Evolutionary conservation across 2,888 invertebrate species (phyloP), one percentile per base, ranked within the genome.

Genomic region (Oscheius sp.): DNA sequence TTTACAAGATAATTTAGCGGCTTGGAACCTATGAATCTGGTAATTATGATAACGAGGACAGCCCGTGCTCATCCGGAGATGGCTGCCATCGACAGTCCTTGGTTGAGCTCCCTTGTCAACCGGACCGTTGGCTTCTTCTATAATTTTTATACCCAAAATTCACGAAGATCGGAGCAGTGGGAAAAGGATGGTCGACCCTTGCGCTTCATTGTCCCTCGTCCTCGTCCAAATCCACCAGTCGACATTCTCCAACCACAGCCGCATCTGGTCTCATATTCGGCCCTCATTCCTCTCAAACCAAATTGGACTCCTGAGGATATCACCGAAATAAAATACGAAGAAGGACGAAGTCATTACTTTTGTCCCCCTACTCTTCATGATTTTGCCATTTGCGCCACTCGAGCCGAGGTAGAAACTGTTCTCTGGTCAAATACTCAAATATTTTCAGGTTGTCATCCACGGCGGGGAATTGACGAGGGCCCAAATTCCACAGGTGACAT

Each of bases 261-360:
- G 12, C 55, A 56, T 18, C 43, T 69, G 1, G 69, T 69, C 23
- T 55, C 69, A 2, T 69, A 55, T 18, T 55, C 69, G 12, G 69
- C 69, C 23, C 43, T 55, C 12, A 53, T 69, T n/a, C 69, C 69
- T 9, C 41, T 69, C 21, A 55, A 55, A 12, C 16, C 18, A 2
- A 27, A 69, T 5, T 55, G 56, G 55, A 21, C 55, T n/a, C 56
- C 55, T 1, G 43, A 41, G 2, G 18, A 55, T 5, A 23, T 69
- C 18, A 41, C 21, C 0, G 55, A 69, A 16, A 55, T 69, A 1
- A 56, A 21, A 12, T 66, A 66, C 27, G 66, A 66, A 21, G 52
- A 66, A 29, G 66, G 66, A 66, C 49, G 49, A 16, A n/a, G 35
- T 16, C 66, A 66, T 18, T 52, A 29, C 52, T 27, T 29, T 25